Evolutionary conservation across 2,888 invertebrate genomes (phyloP), one percentile per base, ranked within the genome.

Genomic region (Ctenicera cuprea): DNA sequence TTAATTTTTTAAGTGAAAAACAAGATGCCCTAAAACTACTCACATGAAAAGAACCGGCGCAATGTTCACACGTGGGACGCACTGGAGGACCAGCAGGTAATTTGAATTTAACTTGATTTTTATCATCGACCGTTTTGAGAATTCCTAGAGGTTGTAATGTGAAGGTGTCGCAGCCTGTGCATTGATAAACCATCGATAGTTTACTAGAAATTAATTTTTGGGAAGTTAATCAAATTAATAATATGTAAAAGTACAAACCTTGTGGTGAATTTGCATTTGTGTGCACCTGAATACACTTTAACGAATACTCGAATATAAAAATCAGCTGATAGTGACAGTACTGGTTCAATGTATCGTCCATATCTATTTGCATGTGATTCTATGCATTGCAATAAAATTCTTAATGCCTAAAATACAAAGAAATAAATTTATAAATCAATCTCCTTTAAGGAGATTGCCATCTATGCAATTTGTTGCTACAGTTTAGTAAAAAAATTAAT

Each of bases 251-350:
- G 1, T 48, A 50, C 54, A 54, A 30, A 54, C 94, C 93, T 94
- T 61, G 94, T 93, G 54, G 94, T 94, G 81, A 92, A 91, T 88
- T 99, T 99, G 82, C 97, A 98, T 80, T 93, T 92, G 48, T 91
- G 88, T 64, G 95, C 94, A 41, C 97, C 94, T 0, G 93, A 91
- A 80, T 90, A 92, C 0, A 99, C 89, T 81, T 92, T 91, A 0
- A 99, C 96, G 86, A 99, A 98, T 8, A 99, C 93, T 73, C 99
- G 89, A 43, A 99, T 92, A 86, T 99, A 99, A 88, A 99, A 99
- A 87, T 99, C 99, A 0, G 94, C 96, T 20, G 97, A 97, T 77
- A 99, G 87, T 26, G 96, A 96, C 1, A 99, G 85, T 50, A 99
- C 84, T 0, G 99, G 99, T 48, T 93, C 93, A 79, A 98, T 97